phyloP scores from a whole-genome alignment of 2,888 invertebrate genomes.

The Clunio marinus region DNA sequence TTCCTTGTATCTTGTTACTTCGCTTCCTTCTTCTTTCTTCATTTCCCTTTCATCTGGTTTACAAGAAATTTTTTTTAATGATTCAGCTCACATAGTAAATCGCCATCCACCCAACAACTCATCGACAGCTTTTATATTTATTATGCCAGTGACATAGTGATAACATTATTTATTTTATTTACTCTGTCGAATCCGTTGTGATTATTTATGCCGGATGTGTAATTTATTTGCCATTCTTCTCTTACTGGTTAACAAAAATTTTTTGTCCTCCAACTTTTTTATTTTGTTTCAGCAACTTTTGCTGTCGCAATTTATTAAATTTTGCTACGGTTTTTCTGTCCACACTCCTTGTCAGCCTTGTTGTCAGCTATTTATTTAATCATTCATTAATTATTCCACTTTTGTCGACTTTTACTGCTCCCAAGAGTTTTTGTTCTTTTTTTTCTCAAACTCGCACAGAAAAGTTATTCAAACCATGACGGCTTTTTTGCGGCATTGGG shows the following conservation, averaged over 20 bases:
- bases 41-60: too few relatives aligned
- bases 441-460: neutral
- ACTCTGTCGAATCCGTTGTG: neutral
- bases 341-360: neutral
- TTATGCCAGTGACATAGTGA: slow-evolving; percentile 34
- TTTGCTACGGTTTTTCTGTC: neutral
- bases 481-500: too few relatives aligned
- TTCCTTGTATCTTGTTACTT: neutral
- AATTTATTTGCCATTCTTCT: slow-evolving; percentile 10
- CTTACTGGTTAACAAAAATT: neutral
- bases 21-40: too few relatives aligned
- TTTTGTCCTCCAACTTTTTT: too few relatives aligned
- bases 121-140: slow-evolving; percentile 28
- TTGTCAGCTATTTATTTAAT: neutral
- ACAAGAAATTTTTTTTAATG: neutral
- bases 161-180: slow-evolving; percentile 36
- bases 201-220: slow-evolving; percentile 29
- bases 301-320: neutral
- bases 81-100: slow-evolving; percentile 33
- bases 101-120: neutral
- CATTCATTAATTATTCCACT: slow-evolving; percentile 32
- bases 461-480: too few relatives aligned
- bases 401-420: slow-evolving; percentile 12
- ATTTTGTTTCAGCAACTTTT: too few relatives aligned
- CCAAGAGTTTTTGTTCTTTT: neutral